Conservation (phyloP, 1,140 invertebrate genomes). For the Diplogasteroides magnus region DNA sequence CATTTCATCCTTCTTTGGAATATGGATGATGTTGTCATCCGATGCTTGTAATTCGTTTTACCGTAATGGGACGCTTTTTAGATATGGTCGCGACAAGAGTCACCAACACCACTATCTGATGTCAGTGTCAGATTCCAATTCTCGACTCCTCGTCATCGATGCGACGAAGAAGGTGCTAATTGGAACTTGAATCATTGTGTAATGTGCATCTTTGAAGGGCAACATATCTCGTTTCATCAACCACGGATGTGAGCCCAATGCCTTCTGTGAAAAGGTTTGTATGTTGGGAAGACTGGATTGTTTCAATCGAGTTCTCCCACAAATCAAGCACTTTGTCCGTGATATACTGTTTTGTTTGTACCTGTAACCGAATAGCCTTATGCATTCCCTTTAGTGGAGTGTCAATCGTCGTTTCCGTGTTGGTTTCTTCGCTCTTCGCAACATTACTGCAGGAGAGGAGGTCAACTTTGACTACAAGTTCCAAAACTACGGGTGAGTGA, state of each 20-base stretch:
- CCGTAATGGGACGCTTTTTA: slow-evolving; percentile 72
- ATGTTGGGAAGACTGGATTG: neutral
- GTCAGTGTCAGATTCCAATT: neutral
- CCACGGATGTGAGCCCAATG: slow-evolving; percentile 95
- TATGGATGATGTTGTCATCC: neutral
- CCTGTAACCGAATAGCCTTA: neutral
- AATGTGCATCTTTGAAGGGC: too few relatives aligned
- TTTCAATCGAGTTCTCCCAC: neutral
- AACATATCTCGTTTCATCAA: slow-evolving; percentile 99
- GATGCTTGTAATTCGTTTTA: slow-evolving; percentile 74
- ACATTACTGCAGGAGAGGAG: slow-evolving; percentile 78
- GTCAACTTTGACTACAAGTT: slow-evolving; percentile 86
- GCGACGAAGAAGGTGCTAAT: neutral
- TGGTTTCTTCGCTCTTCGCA: slow-evolving; percentile 85
- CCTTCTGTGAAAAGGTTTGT: slow-evolving; percentile 69
- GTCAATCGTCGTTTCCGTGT: slow-evolving; percentile 73
- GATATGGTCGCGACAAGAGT: too few relatives aligned
- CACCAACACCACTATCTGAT: neutral
- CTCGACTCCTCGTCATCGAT: neutral
- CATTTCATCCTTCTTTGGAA: neutral
- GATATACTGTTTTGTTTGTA: neutral
- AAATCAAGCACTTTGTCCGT: neutral
- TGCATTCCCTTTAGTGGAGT: slow-evolving; percentile 8
- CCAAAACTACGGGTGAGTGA: slow-evolving; percentile 16
- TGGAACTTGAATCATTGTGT: neutral